Conservation (phyloP, 64 coral and sea anemone genomes). For the Dendrophyllia cribrosa region DNA sequence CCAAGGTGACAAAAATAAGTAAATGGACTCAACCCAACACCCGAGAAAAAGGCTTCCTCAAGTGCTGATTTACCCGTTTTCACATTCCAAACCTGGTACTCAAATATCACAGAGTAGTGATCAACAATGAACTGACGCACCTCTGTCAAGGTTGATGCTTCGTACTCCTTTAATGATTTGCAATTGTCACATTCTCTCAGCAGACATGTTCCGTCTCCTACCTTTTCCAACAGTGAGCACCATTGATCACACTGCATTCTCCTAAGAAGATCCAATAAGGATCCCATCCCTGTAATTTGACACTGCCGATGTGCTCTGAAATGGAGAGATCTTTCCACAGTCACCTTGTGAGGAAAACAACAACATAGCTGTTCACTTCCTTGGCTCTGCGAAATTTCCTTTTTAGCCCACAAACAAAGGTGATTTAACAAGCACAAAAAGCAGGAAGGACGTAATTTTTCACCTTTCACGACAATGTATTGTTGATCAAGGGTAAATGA, state of each 20-base stretch:
- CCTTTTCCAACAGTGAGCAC: neutral
- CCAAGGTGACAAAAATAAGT: neutral
- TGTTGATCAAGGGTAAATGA: neutral
- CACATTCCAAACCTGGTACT: constrained; percentile 24
- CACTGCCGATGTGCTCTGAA: neutral
- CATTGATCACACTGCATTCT: neutral
- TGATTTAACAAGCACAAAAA: neutral
- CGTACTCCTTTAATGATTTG: neutral
- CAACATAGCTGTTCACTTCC: neutral
- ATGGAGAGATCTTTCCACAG: neutral
- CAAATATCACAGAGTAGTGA: constrained; percentile 14
- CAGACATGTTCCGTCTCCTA: too few species aligned
- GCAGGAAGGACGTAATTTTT: too few species aligned
- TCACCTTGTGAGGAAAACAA: neutral
- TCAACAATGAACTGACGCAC: neutral
- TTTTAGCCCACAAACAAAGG: neutral
- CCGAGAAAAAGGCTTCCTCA: neutral
- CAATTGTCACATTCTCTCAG: too few species aligned
- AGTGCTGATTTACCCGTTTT: constrained; percentile 23
- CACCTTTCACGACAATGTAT: neutral
- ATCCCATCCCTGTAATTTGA: neutral
- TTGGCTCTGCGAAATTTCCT: too few species aligned
- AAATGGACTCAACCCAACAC: neutral
- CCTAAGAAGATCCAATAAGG: neutral
- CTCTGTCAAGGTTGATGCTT: too few species aligned